Percentiles rank a stretch among this genome's conserved stretches.
phyloP scores from a whole-genome alignment of 1,140 invertebrate genomes.

The Anastrepha ludens region DNA sequence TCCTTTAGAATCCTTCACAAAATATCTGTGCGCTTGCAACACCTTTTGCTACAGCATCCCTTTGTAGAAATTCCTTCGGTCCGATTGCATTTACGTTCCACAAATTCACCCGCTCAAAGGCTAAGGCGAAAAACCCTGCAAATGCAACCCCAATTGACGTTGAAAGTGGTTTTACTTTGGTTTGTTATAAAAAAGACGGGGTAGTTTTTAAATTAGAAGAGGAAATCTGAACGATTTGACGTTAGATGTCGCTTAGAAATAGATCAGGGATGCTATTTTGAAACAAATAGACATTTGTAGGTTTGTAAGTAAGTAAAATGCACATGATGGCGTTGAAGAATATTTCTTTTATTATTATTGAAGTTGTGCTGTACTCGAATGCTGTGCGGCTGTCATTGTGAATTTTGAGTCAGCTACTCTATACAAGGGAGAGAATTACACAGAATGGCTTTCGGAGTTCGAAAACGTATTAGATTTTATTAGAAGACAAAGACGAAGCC shows the following conservation, averaged over 20 bases:
- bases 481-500: too few species aligned
- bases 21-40: background rate
- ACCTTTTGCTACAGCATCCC: slow-evolving; percentile 9
- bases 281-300: background rate
- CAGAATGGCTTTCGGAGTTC: too few species aligned
- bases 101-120: background rate
- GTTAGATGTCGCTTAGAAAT: slow-evolving; percentile 5
- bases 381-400: too few species aligned
- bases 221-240: background rate
- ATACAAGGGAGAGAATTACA: too few species aligned
- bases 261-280: background rate
- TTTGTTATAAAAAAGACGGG: background rate
- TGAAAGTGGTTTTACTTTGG: background rate
- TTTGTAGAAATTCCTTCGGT: background rate
- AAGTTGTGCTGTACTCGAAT: too few species aligned
- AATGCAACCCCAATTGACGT: background rate
- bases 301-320: background rate
- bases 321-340: too few species aligned
- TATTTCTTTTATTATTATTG: too few species aligned
- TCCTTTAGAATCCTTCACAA: background rate
- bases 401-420: too few species aligned
- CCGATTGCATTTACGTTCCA: background rate
- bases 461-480: too few species aligned
- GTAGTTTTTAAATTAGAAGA: slow-evolving; percentile 18
- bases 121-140: background rate